A percentile compares a stretch with the other conserved stretches of the same genome.
These are phyloP conservation scores for Diceros bicornis DNA, from an alignment of 2,797 vertebrate genomes.

Conservation along the genomic window DNA sequence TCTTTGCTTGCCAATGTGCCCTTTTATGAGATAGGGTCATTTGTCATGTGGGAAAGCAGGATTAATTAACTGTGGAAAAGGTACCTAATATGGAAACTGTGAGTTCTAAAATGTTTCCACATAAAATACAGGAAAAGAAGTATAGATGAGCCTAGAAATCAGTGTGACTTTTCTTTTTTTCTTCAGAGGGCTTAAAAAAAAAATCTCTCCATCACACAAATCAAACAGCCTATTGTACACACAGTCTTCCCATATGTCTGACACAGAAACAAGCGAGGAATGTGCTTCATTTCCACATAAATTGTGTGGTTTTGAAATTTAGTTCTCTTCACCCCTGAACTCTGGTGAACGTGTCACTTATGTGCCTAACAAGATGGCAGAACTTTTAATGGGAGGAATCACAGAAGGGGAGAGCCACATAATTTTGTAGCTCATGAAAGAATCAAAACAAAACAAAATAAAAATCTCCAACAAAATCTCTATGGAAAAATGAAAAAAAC, in stretches of 20 bases:
- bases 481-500: conserved; percentile 64
- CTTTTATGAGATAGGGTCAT: conserved; percentile 88
- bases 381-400: conserved; percentile 78
- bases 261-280: conserved; percentile 80
- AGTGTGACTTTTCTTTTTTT: conserved; percentile 34
- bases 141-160: conserved; percentile 85
- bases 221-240: conserved; percentile 80
- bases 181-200: conserved; percentile 74
- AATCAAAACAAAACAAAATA: conserved; percentile 82
- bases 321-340: conserved; percentile 76
- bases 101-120: conserved; percentile 87
- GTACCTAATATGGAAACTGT: conserved; percentile 88
- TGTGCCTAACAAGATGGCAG: conserved; percentile 76
- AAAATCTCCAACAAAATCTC: conserved; percentile 56
- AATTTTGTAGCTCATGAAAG: conserved; percentile 69
- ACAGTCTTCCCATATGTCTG: conserved; percentile 78
- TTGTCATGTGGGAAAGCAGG: conserved; percentile 87
- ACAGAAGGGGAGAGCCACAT: background rate
- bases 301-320: conserved; percentile 82
- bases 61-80: conserved; percentile 91
- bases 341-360: conserved; percentile 76
- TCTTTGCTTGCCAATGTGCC: conserved; percentile 82
- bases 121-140: conserved; percentile 88
- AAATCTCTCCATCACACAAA: conserved; percentile 79
- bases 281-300: conserved; percentile 77